Conservation (phyloP, 2,888 invertebrate species). For the Tachina grossa region DNA sequence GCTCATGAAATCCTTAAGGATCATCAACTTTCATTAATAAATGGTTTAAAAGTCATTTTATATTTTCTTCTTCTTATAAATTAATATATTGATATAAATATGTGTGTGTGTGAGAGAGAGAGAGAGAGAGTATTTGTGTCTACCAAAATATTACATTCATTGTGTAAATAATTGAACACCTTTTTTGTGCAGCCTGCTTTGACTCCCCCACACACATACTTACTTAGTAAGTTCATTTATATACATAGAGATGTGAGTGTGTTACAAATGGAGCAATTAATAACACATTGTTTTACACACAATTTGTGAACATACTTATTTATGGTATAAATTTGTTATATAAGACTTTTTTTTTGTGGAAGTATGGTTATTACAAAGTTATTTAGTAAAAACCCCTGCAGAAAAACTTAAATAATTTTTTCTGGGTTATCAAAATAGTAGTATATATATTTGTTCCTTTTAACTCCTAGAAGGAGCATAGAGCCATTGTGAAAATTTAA, state of each 20-base stretch:
- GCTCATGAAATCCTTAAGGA: slow-evolving; percentile 59
- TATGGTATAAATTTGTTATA: neutral
- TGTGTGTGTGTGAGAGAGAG: neutral
- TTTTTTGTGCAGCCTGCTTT: neutral
- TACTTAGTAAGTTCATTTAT: neutral
- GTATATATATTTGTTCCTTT: too few relatives aligned
- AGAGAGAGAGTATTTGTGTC: neutral
- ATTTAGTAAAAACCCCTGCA: too few relatives aligned
- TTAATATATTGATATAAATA: slow-evolving; percentile 33
- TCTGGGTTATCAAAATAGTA: too few relatives aligned
- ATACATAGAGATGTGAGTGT: slow-evolving; percentile 6
- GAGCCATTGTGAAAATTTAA: too few relatives aligned
- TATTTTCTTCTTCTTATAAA: slow-evolving; percentile 13
- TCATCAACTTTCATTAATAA: slow-evolving; percentile 65
- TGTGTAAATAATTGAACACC: slow-evolving; percentile 37
- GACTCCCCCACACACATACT: neutral
- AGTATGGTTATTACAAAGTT: too few relatives aligned
- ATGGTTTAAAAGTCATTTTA: slow-evolving; percentile 26
- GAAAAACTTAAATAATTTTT: too few relatives aligned
- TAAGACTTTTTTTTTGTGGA: neutral
- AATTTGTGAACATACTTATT: slow-evolving; percentile 11
- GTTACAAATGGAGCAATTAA: slow-evolving; percentile 67
- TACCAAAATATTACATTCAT: slow-evolving; percentile 13
- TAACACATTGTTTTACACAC: slow-evolving; percentile 60
- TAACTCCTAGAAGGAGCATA: too few relatives aligned